phyloP scores from a whole-genome alignment of 2,797 vertebrate genomes.

The Nannoperca australis region DNA sequence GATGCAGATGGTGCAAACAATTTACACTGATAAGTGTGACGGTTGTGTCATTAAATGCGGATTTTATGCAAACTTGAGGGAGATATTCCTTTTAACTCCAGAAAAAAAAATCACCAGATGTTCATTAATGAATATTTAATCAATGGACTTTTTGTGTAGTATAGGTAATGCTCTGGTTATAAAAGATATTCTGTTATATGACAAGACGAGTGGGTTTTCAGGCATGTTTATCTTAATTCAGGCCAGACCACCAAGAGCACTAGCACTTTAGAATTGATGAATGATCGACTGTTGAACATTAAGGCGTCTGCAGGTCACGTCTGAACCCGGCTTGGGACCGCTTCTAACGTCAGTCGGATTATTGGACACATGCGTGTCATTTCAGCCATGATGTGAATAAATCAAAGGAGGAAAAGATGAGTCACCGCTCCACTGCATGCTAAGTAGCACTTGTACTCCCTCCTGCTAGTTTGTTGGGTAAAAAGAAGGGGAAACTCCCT shows the following conservation, averaged over 20 bases:
- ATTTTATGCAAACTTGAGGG: constrained; percentile 15
- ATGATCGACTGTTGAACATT: constrained; percentile 15
- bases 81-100: constrained; percentile 19
- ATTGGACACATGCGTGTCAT: constrained; percentile 62
- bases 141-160: background rate
- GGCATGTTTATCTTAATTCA: constrained; percentile 37
- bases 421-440: constrained; percentile 64
- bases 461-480: constrained; percentile 56
- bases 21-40: constrained; percentile 38
- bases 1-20: constrained; percentile 44
- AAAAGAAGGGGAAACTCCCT: constrained; percentile 69
- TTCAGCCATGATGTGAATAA: constrained; percentile 71
- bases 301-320: constrained; percentile 16
- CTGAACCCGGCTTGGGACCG: constrained; percentile 31
- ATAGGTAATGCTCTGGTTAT: background rate
- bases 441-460: constrained; percentile 72
- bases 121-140: constrained; percentile 49
- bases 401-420: constrained; percentile 77
- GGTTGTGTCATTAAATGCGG: constrained; percentile 24
- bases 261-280: constrained; percentile 6
- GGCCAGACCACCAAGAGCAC: constrained; percentile 3
- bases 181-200: constrained; percentile 14
- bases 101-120: constrained; percentile 18
- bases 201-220: constrained; percentile 2
- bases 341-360: constrained; percentile 37